These are phyloP conservation scores for Chionis minor DNA, from an alignment of 2,113 vertebrate genomes.

Conservation along the genomic window DNA sequence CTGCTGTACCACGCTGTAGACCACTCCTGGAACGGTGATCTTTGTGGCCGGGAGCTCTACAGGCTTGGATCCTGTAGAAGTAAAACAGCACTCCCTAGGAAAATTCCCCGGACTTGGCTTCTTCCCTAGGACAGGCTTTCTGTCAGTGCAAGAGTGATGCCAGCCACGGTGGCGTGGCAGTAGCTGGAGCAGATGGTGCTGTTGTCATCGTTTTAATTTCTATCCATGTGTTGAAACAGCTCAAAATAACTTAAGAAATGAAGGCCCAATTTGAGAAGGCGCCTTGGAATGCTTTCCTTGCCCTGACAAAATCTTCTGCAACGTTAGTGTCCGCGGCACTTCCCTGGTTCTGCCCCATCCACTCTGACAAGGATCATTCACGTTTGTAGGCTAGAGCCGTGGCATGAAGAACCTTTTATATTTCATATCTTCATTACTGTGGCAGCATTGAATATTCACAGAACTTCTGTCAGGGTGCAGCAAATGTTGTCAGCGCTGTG, in stretches of 20 bases:
- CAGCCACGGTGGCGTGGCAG: not conserved
- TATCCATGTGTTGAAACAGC: constrained; percentile 2
- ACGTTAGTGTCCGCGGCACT: rapidly evolving
- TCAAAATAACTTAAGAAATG: constrained; percentile 21
- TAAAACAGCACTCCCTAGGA: not conserved
- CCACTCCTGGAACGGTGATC: rapidly evolving
- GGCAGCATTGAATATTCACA: not conserved
- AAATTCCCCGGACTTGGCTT: not conserved
- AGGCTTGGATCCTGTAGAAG: not conserved
- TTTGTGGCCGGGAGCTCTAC: not conserved
- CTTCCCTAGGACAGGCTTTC: not conserved
- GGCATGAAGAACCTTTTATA: not conserved
- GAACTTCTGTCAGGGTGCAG: not conserved
- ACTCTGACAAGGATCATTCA: rapidly evolving
- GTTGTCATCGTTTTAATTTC: not conserved
- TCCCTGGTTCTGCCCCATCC: not conserved
- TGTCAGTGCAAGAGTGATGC: not conserved
- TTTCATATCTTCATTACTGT: constrained; percentile 11
- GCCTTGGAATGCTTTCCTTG: not conserved
- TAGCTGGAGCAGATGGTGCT: constrained; percentile 49
- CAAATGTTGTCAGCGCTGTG: not conserved
- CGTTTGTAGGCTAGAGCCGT: not conserved
- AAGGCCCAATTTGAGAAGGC: not conserved
- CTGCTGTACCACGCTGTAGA: rapidly evolving
- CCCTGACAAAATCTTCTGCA: not conserved